These are phyloP conservation scores for Dromius quadrimaculatus DNA, from an alignment of 2,888 invertebrate species.

Conservation along the genomic window DNA sequence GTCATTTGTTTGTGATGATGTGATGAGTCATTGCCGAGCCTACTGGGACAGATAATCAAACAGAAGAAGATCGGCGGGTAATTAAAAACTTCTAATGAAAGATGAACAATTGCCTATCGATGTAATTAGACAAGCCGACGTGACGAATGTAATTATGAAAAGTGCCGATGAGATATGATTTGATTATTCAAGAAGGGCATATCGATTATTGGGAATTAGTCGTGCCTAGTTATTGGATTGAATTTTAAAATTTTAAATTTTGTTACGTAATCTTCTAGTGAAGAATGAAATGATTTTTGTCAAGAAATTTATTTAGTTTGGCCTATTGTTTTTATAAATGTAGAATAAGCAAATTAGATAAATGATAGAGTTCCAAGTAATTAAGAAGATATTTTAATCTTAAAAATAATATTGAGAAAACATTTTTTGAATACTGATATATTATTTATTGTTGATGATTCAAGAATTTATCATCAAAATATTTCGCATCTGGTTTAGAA, in stretches of 20 bases:
- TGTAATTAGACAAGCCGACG: constrained; percentile 6
- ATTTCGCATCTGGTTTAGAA: no score
- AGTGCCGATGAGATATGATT: constrained; percentile 23
- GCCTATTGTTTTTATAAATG: no score
- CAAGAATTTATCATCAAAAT: no score
- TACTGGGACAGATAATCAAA: constrained; percentile 6
- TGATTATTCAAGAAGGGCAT: constrained; percentile 28
- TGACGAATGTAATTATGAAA: constrained; percentile 42
- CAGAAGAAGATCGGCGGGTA: constrained; percentile 32
- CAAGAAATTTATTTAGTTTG: no score
- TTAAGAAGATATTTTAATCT: no score
- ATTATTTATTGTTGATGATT: no score
- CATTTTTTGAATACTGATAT: no score
- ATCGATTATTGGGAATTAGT: constrained; percentile 19
- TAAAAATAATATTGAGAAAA: no score
- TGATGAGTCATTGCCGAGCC: constrained; percentile 43
- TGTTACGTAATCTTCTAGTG: no score
- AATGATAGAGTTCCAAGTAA: no score
- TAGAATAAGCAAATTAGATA: no score
- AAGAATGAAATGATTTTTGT: no score
- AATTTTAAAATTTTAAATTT: background rate
- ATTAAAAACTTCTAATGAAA: constrained; percentile 33
- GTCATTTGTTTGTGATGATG: constrained; percentile 38
- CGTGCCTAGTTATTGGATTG: background rate
- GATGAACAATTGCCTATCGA: constrained; percentile 28